A percentile compares a stretch with the other conserved stretches of the same genome.
These are phyloP conservation scores for Spea bombifrons DNA, from an alignment of 2,113 vertebrate species.

Conservation along the genomic window DNA sequence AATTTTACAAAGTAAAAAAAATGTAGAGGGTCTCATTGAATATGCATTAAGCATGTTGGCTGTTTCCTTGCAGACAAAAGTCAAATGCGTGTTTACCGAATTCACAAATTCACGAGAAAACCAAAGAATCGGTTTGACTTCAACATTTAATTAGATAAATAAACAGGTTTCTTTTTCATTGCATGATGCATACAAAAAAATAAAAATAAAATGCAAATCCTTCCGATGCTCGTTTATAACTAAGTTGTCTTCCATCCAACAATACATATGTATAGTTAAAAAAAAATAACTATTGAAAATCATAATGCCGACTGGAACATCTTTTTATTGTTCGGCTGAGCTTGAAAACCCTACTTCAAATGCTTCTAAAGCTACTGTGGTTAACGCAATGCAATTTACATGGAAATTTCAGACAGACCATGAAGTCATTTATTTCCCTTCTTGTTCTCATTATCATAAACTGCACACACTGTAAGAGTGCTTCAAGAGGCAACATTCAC, in stretches of 20 bases:
- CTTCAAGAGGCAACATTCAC: background rate
- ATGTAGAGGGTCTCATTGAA: constrained; percentile 30
- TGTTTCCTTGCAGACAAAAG: constrained; percentile 12
- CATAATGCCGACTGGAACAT: constrained; percentile 4
- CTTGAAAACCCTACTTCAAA: constrained; percentile 11
- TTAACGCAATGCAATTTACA: constrained; percentile 28
- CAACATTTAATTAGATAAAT: constrained; percentile 23
- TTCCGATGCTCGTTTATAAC: background rate
- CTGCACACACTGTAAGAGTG: background rate
- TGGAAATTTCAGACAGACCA: constrained; percentile 17
- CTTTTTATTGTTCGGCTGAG: constrained; percentile 11
- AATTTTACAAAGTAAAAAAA: constrained; percentile 43
- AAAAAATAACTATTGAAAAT: background rate
- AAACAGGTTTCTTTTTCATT: constrained; percentile 1
- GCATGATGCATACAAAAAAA: background rate
- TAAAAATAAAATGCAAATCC: background rate
- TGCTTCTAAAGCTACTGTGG: constrained; percentile 15
- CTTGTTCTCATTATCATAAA: constrained; percentile 26
- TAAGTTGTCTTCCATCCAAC: background rate
- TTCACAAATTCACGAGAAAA: background rate
- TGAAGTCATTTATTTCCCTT: constrained; percentile 24
- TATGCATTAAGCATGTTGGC: constrained; percentile 24
- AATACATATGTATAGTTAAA: background rate
- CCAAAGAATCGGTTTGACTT: background rate
- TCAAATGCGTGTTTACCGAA: constrained; percentile 22